These are phyloP conservation scores for Petroica traversi DNA, from an alignment of 2,113 vertebrate species.

Conservation along the genomic window DNA sequence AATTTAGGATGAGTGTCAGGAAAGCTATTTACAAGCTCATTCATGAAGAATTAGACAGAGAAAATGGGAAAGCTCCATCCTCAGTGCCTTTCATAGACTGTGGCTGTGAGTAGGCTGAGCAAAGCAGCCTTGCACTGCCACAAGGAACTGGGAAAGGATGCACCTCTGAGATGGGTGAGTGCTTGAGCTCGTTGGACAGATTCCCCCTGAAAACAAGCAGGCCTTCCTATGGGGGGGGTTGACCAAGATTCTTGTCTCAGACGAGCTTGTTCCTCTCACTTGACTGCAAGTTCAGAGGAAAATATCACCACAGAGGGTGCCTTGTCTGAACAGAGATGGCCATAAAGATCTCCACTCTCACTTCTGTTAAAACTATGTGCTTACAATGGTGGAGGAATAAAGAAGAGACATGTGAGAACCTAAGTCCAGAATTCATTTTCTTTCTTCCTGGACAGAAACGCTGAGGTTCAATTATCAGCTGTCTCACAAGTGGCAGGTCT, in stretches of 20 bases:
- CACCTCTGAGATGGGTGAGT: background rate
- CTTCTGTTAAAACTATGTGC: background rate
- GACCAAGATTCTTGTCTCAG: background rate
- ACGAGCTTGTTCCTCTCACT: background rate
- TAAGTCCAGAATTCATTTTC: background rate
- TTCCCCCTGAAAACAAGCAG: background rate
- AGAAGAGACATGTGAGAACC: background rate
- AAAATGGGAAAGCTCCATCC: background rate
- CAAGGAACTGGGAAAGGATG: background rate
- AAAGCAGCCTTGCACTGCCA: background rate
- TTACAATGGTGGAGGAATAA: background rate
- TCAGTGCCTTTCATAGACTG: background rate
- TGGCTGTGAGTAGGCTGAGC: background rate
- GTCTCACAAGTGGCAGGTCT: background rate
- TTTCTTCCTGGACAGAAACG: background rate
- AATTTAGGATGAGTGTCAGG: background rate
- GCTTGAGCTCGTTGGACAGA: background rate
- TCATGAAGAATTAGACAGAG: background rate
- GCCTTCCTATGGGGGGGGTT: fast-evolving
- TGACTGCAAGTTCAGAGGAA: background rate
- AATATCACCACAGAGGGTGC: background rate
- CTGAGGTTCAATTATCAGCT: background rate
- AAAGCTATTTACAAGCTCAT: background rate
- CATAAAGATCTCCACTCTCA: background rate
- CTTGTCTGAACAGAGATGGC: fast-evolving